phyloP scores from a whole-genome alignment of 2,888 invertebrate genomes.

The Acheta domesticus region DNA sequence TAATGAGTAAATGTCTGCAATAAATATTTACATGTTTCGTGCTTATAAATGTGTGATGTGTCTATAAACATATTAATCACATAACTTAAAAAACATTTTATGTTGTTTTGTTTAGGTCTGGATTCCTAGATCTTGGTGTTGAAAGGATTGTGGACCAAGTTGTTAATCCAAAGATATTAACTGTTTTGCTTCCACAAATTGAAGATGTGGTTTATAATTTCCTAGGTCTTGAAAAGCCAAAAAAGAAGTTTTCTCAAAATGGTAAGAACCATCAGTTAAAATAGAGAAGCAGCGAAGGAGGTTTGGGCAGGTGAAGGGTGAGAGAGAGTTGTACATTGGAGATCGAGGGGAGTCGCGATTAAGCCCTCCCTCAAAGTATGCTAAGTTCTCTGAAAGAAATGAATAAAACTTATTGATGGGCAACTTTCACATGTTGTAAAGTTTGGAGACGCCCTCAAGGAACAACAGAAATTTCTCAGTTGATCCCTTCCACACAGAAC shows the following conservation, averaged over 20 bases:
- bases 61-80: too few relatives aligned
- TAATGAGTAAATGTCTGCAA: too few relatives aligned
- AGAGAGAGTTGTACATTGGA: too few relatives aligned
- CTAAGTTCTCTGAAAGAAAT: not conserved
- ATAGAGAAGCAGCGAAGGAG: not conserved
- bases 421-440: too few relatives aligned
- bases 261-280: constrained; percentile 24
- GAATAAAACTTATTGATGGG: not conserved
- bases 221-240: constrained; percentile 74
- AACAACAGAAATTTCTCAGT: too few relatives aligned
- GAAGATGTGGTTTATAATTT: constrained; percentile 86
- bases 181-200: constrained; percentile 84
- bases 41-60: too few relatives aligned
- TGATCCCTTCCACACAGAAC: too few relatives aligned
- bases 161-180: constrained; percentile 80
- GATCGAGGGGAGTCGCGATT: too few relatives aligned
- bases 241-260: constrained; percentile 43
- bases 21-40: too few relatives aligned
- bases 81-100: not conserved
- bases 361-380: not conserved
- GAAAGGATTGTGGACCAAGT: constrained; percentile 95
- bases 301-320: too few relatives aligned
- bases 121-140: constrained; percentile 85
- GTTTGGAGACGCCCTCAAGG: not conserved
- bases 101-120: constrained; percentile 60